These are phyloP conservation scores for Samia ricini DNA, from an alignment of 1,140 invertebrate genomes.

Conservation along the genomic window DNA sequence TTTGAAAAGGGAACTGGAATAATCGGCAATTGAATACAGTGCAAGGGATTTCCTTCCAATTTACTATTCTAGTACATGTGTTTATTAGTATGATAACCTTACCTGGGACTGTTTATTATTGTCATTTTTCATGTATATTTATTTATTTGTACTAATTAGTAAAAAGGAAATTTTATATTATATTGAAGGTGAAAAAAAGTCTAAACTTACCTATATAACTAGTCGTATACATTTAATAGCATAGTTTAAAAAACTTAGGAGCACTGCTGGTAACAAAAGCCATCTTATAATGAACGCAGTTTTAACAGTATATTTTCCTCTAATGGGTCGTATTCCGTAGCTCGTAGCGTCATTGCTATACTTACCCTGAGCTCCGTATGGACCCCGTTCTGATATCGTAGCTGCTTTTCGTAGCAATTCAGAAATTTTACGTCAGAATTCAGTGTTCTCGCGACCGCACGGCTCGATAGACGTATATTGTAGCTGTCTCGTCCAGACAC, in stretches of 20 bases:
- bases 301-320: not conserved
- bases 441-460: slow-evolving; percentile 54
- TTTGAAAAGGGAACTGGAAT: no score
- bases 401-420: slow-evolving; percentile 22
- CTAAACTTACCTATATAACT: not conserved
- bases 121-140: no score
- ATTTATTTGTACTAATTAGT: no score
- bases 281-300: not conserved
- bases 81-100: no score
- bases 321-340: slow-evolving; percentile 25
- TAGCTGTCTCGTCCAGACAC: slow-evolving; percentile 28
- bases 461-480: slow-evolving; percentile 43
- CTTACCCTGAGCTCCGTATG: slow-evolving; percentile 23
- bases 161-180: no score
- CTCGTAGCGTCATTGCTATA: slow-evolving; percentile 44
- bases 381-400: slow-evolving; percentile 17
- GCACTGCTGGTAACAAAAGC: not conserved
- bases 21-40: no score
- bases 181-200: no score
- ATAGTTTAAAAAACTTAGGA: not conserved
- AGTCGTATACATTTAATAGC: not conserved
- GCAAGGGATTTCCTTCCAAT: no score
- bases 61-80: no score
- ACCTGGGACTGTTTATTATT: no score
- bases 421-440: slow-evolving; percentile 13